These are phyloP conservation scores for Periophthalmodon schlosseri DNA, from an alignment of 2,113 vertebrate species.

Conservation along the genomic window DNA sequence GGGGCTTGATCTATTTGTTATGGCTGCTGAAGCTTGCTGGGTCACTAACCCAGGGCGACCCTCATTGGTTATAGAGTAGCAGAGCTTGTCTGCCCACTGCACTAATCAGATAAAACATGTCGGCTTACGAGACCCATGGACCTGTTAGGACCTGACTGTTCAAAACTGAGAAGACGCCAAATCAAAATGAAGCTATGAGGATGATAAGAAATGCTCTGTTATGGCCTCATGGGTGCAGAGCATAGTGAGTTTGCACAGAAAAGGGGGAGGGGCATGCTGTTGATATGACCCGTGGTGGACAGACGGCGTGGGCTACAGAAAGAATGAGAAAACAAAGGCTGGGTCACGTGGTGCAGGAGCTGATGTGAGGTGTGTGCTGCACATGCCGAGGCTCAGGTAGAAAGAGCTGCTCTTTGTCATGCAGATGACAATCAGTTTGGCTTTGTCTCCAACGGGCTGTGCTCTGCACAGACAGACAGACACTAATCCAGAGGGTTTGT, in stretches of 20 bases:
- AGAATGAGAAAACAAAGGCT: conserved; percentile 55
- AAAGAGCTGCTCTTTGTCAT: conserved; percentile 74
- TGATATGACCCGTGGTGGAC: conserved; percentile 53
- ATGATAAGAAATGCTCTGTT: conserved; percentile 20
- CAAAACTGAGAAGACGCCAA: conserved; percentile 27
- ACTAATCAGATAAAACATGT: conserved; percentile 63
- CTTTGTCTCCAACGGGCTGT: conserved; percentile 73
- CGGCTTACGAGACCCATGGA: conserved; percentile 45
- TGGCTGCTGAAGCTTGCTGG: conserved; percentile 26
- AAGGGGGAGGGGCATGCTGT: conserved; percentile 35
- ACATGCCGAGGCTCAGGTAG: conserved; percentile 70
- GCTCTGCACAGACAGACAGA: conserved; percentile 65
- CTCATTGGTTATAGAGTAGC: conserved; percentile 44
- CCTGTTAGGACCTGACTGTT: conserved; percentile 39
- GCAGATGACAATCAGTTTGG: conserved; percentile 77
- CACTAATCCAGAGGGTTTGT: conserved; percentile 71
- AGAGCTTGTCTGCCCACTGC: conserved; percentile 25
- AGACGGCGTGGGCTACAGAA: conserved; percentile 49
- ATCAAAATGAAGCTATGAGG: conserved; percentile 8
- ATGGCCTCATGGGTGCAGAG: conserved; percentile 39
- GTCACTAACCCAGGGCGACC: conserved; percentile 35
- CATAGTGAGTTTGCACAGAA: conserved; percentile 34
- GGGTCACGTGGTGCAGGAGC: conserved; percentile 61
- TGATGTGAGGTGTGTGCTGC: conserved; percentile 57
- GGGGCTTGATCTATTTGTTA: conserved; percentile 33